Percentiles rank a stretch among this genome's conserved stretches.
Evolutionary conservation across 2,797 vertebrate genomes (phyloP).

Genomic region (Percopsis omiscomaycus): DNA sequence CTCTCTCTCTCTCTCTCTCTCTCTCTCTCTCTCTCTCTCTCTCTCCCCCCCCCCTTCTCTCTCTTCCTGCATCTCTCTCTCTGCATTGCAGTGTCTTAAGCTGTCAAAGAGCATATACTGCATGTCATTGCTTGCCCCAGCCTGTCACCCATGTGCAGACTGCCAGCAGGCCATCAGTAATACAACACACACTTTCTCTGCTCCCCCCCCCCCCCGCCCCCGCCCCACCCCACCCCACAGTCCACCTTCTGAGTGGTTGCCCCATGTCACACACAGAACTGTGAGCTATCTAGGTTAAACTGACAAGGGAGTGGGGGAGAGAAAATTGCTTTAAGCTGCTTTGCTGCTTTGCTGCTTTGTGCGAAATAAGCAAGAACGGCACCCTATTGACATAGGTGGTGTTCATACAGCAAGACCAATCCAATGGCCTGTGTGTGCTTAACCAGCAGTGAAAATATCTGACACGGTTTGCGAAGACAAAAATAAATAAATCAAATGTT

Average conservation of each 20-base stretch:
- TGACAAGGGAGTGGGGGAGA: conserved; percentile 19
- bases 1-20: too few species aligned
- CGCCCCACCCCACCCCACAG: conserved; percentile 18
- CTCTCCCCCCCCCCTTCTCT: conserved; percentile 4
- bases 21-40: conserved; percentile 11
- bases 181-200: conserved; percentile 33
- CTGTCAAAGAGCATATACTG: conserved; percentile 59
- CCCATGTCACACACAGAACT: conserved; percentile 37
- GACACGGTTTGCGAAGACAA: too few species aligned
- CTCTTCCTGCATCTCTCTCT: conserved; percentile 24
- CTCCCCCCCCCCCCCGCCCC: conserved; percentile 12
- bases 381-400: not conserved
- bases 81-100: conserved; percentile 69
- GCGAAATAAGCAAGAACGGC: not conserved
- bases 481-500: too few species aligned
- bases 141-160: conserved; percentile 39
- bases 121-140: conserved; percentile 37
- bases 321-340: conserved; percentile 5
- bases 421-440: not conserved
- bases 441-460: not conserved
- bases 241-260: conserved; percentile 50
- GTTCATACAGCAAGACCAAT: not conserved
- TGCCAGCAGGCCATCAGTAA: conserved; percentile 40
- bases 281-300: conserved; percentile 13
- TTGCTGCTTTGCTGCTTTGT: conserved; percentile 1